A percentile compares a stretch with the other conserved stretches of the same genome.
These are phyloP conservation scores for Plectrocnemia conspersa DNA, from an alignment of 1,140 invertebrate genomes.

Conservation along the genomic window DNA sequence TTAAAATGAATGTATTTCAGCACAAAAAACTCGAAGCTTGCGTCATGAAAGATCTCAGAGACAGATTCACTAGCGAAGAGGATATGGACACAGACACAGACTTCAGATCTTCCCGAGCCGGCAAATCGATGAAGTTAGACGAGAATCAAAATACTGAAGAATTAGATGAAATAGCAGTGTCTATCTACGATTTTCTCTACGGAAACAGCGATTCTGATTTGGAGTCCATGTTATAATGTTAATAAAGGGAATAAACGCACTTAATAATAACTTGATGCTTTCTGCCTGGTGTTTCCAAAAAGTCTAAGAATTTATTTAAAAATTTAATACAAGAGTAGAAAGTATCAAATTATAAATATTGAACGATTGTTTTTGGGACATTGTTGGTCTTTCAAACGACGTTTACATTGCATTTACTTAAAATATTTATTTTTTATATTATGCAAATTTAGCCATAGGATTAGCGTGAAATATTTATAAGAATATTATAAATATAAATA, in stretches of 20 bases:
- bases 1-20: conserved; percentile 35
- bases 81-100: conserved; percentile 53
- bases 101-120: conserved; percentile 43
- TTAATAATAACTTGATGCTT: conserved; percentile 14
- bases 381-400: conserved; percentile 22
- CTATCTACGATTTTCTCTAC: conserved; percentile 56
- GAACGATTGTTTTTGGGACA: conserved; percentile 18
- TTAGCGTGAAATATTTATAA: too few species aligned
- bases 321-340: conserved; percentile 5
- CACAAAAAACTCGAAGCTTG: conserved; percentile 65
- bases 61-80: conserved; percentile 55
- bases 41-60: conserved; percentile 63
- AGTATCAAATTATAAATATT: conserved; percentile 24
- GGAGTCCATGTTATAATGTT: conserved; percentile 48
- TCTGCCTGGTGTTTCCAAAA: background rate
- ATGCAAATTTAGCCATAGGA: too few species aligned
- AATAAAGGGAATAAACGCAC: background rate
- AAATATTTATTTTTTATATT: too few species aligned
- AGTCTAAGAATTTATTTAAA: background rate
- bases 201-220: conserved; percentile 50
- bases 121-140: conserved; percentile 34
- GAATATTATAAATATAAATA: too few species aligned
- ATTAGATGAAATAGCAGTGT: conserved; percentile 51
- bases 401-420: too few species aligned
- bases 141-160: conserved; percentile 40